Evolutionary conservation across 2,797 vertebrate genomes (phyloP).

Genomic region (Pseudomugil gertrudae): DNA sequence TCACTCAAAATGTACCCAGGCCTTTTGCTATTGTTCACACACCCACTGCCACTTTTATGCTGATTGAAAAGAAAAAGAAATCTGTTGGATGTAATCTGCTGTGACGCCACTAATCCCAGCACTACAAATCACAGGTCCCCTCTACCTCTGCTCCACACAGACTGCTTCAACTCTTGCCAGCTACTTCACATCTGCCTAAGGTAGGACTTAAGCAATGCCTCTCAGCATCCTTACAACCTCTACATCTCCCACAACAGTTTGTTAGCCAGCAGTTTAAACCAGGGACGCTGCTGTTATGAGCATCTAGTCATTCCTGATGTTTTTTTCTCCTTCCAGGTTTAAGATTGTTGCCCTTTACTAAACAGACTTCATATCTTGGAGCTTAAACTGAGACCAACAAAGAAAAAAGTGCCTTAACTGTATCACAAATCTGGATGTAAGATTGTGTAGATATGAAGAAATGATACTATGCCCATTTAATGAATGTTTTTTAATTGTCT

Average conservation of each 20-base stretch:
- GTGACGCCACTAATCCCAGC: constrained; percentile 90
- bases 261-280: neutral
- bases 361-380: neutral
- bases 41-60: constrained; percentile 68
- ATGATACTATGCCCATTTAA: neutral
- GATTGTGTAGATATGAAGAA: neutral
- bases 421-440: neutral
- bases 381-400: constrained; percentile 2
- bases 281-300: neutral
- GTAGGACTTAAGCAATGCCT: constrained; percentile 55
- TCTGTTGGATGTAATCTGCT: constrained; percentile 84
- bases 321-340: neutral
- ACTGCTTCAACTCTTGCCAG: constrained; percentile 42
- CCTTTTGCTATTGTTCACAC: constrained; percentile 30
- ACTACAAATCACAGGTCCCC: constrained; percentile 81
- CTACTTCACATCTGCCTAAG: constrained; percentile 53
- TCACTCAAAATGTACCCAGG: constrained; percentile 28
- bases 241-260: constrained; percentile 6
- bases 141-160: constrained; percentile 59
- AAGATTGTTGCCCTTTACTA: neutral
- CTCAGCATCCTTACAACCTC: neutral
- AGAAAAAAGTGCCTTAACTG: neutral
- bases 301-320: neutral
- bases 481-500: neutral
- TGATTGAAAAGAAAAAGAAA: constrained; percentile 81